phyloP scores from a whole-genome alignment of 2,113 vertebrate species.

The Miniopterus natalensis region DNA sequence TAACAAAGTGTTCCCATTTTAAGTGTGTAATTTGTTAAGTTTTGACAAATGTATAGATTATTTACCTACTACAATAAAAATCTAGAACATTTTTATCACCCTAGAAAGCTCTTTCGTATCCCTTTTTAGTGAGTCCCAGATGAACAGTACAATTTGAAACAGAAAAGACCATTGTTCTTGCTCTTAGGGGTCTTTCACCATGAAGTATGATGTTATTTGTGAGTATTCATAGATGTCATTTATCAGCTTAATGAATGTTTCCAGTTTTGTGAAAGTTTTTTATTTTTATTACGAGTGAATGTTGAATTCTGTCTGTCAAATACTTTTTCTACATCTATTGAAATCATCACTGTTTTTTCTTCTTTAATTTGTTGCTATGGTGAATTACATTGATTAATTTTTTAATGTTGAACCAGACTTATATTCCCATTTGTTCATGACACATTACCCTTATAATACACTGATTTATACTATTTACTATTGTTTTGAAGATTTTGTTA shows the following conservation, averaged over 20 bases:
- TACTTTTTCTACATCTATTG: not conserved
- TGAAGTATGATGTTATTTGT: not conserved
- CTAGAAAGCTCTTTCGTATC: not conserved
- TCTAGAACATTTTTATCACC: not conserved
- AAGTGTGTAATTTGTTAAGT: not conserved
- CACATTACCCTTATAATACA: not conserved
- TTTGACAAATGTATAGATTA: not conserved
- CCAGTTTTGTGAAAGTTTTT: not conserved
- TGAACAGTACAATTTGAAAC: not conserved
- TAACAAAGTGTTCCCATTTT: not conserved
- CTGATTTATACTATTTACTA: not conserved
- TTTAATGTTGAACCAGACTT: not conserved
- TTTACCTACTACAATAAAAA: not conserved
- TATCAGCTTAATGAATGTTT: not conserved
- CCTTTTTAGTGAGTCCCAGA: not conserved
- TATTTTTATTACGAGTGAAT: not conserved
- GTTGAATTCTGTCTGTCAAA: not conserved
- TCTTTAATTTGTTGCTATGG: not conserved
- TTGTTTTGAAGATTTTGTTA: not conserved
- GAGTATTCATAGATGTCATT: not conserved
- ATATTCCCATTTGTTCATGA: not conserved
- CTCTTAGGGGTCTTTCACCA: not conserved
- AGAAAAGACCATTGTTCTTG: not conserved
- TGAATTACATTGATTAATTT: constrained; percentile 4
- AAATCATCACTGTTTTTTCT: not conserved